Base-by-base conservation (phyloP, 2,113 vertebrate genomes). In the Petrocephalus microphthalmus region DNA sequence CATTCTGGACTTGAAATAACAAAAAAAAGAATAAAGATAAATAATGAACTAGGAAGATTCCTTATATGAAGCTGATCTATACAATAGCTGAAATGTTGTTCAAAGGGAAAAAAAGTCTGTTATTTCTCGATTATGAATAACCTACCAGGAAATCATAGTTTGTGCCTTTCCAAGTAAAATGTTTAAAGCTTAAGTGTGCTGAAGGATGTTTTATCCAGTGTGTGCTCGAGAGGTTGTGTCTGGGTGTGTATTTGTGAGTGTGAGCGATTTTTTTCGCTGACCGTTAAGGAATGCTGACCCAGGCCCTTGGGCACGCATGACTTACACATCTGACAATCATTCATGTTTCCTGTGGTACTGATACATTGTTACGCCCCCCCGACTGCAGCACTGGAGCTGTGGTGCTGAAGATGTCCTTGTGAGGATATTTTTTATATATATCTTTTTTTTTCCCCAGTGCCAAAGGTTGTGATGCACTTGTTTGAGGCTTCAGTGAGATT, bases 131-230 rank as follows among this genome's bases (percentile, higher is more conserved):
- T 67, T 67, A 54, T 60, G 56, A 87, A 88, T 88, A 67, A 54
- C 47, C 87, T 89, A 89, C 88, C 88, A 90, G 90, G 85, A 88
- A 91, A 89, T 89, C 78, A 91, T 89, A 92, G 90, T 91, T 92
- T 91, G 91, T 92, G 92, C 91, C 91, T 92, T 92, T 91, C 87
- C 86, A 89, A 89, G 90, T 91, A 90, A 91, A 89, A 88, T 88
- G 71, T 90, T 89, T 83, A 89, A 91, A 89, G 89, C 84, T 89
- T 82, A 90, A 60, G 81, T 87, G 56, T 89, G 45, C n/a, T 85
- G 85, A 86, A 87, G 71, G 87, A 29, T 42, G n/a, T 88, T 84
- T 87, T 88, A 56, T 84, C 84, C 87, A 60, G 42, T 49, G 29
- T 84, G 19, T 84, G 8, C 42, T 86, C 87, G 67, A 54, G 52